Base-by-base conservation (phyloP, 1,140 invertebrate species). In the Chironomus tepperi region DNA sequence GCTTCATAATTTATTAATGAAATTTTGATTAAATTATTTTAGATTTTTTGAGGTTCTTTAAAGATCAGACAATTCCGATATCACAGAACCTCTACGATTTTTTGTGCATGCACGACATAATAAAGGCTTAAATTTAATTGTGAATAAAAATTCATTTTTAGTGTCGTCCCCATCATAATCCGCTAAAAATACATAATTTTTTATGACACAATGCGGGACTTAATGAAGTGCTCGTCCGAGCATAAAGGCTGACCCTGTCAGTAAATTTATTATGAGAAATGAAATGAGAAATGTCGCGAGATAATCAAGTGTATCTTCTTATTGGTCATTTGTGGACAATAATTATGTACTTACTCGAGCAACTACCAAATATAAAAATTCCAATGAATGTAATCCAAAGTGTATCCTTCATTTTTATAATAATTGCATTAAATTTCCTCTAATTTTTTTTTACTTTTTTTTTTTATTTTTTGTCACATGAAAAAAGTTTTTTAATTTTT, bases 281-380 rank as follows among this genome's bases (percentile, higher is more conserved):
- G 24, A 34, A 5, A 34, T 34, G 24, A 34, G 24, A 34, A 34
- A 34, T 5, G 24, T 34, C 24, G 24, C 24, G 24, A 34, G 24
- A 34, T 34, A 34, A 34, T 34, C 24, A 34, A 34, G 24, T 34
- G 24, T 34, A 34, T 34, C 24, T 34, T 34, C 24, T 34, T 34
- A 34, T 34, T 34, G 5, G 2, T 34, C 24, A 34, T 34, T 12
- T 12, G 43, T 47, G 43, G 47, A 57, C 47, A 57, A 57, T n/a
- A 57, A 15, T 15, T 57, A 7, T 3, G 8, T 57, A 70, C 65
- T 70, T 70, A 70, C 65, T 70, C 19, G 65, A 70, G 19, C 19
- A 70, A 70, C 65, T 70, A 70, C 65, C 65, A 70, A 70, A 70
- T 18, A 70, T 21, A 18, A 70, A 70, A 18, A 70, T 70, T 70